phyloP scores from a whole-genome alignment of 2,888 invertebrate species.

The Aethes cnicana region DNA sequence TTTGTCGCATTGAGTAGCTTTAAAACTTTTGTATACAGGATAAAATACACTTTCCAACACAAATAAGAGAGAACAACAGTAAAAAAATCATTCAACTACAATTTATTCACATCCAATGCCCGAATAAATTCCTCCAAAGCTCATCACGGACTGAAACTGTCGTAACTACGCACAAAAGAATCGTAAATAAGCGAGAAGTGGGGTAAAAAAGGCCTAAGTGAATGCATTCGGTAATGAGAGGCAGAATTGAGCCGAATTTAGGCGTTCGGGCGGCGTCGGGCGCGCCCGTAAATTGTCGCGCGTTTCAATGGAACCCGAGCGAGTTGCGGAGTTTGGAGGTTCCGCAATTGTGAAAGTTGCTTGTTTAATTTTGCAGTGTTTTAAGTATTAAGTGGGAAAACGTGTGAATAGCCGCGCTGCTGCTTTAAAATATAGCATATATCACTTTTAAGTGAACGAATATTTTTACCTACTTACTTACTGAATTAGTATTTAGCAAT shows the following conservation, averaged over 20 bases:
- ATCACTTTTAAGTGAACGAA: neutral
- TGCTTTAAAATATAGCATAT: neutral
- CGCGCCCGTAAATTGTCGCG: constrained; percentile 74
- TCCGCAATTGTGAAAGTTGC: constrained; percentile 20
- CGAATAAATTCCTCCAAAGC: constrained; percentile 27
- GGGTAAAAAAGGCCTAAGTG: constrained; percentile 54
- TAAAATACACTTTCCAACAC: no score
- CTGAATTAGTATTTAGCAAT: no score
- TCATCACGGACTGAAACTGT: constrained; percentile 31
- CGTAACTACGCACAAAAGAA: constrained; percentile 30
- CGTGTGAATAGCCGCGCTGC: neutral
- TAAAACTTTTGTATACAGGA: no score
- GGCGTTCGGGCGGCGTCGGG: constrained; percentile 62
- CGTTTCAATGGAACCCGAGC: constrained; percentile 34
- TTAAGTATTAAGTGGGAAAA: constrained; percentile 19
- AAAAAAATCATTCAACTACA: constrained; percentile 18
- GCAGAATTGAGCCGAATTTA: constrained; percentile 70
- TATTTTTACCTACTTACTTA: neutral
- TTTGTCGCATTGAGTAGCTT: no score
- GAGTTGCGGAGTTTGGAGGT: constrained; percentile 34
- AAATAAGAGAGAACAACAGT: constrained; percentile 15
- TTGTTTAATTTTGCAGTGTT: constrained; percentile 9
- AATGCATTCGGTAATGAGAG: constrained; percentile 76
- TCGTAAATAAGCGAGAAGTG: constrained; percentile 35
- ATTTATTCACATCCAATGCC: constrained; percentile 25